These are phyloP conservation scores for Polyommatus icarus DNA, from an alignment of 2,888 invertebrate genomes.

Conservation along the genomic window DNA sequence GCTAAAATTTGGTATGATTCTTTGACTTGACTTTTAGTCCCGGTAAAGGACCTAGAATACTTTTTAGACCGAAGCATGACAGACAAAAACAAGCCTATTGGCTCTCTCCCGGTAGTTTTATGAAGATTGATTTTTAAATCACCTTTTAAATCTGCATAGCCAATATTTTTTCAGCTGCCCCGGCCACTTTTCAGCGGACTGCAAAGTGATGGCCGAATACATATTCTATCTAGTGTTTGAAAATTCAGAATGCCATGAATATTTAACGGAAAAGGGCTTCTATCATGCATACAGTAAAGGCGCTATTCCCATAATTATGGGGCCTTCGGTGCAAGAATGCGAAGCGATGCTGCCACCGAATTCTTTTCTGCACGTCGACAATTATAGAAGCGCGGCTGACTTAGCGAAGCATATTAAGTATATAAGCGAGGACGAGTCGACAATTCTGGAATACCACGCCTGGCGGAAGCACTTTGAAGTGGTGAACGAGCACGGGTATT, in stretches of 20 bases:
- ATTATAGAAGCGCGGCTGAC: constrained; percentile 70
- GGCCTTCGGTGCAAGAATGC: constrained; percentile 73
- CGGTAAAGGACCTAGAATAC: no score
- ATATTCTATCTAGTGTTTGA: constrained; percentile 86
- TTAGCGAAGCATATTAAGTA: constrained; percentile 76
- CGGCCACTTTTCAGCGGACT: constrained; percentile 82
- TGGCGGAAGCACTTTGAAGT: constrained; percentile 82
- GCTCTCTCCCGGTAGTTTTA: not conserved
- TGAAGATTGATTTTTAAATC: constrained; percentile 17
- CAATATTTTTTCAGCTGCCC: constrained; percentile 77
- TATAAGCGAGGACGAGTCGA: constrained; percentile 62
- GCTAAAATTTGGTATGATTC: no score
- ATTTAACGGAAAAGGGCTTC: constrained; percentile 86
- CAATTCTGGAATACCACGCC: constrained; percentile 69
- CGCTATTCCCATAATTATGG: constrained; percentile 84
- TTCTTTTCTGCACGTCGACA: constrained; percentile 82
- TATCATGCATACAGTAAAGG: constrained; percentile 83
- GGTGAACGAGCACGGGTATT: constrained; percentile 85
- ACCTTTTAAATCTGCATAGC: constrained; percentile 14
- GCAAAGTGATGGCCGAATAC: constrained; percentile 77
- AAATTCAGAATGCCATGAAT: constrained; percentile 85
- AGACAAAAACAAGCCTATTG: not conserved
- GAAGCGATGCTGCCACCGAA: constrained; percentile 79
- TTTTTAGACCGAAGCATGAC: no score
- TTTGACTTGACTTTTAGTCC: no score